These are phyloP conservation scores for Oophaga sylvatica DNA, from an alignment of 2,797 vertebrate genomes.

Conservation along the genomic window DNA sequence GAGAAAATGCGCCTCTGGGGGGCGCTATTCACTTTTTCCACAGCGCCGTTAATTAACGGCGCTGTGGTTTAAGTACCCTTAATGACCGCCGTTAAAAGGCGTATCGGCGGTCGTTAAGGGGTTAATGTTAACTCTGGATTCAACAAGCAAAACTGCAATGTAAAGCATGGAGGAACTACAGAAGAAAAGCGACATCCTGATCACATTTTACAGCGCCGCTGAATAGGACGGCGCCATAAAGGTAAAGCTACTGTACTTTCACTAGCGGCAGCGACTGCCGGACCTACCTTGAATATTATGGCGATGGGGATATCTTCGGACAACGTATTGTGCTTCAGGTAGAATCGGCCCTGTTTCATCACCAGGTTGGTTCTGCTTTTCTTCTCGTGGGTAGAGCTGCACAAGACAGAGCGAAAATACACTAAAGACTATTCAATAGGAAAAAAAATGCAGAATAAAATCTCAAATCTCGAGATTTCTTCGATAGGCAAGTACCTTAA, in stretches of 20 bases:
- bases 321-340: constrained; percentile 93
- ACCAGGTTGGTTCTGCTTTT: constrained; percentile 97
- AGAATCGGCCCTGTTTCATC: constrained; percentile 95
- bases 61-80: too few relatives aligned
- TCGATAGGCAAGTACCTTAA: neutral
- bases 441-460: neutral
- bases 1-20: too few relatives aligned
- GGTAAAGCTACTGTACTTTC: neutral
- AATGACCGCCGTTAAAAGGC: too few relatives aligned
- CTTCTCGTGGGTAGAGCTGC: constrained; percentile 97
- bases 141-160: too few relatives aligned
- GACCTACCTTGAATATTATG: constrained; percentile 94
- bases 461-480: neutral
- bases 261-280: neutral
- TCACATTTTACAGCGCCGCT: neutral
- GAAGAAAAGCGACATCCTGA: too few relatives aligned
- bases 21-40: too few relatives aligned
- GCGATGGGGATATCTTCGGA: constrained; percentile 97
- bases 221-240: neutral
- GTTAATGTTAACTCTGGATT: too few relatives aligned
- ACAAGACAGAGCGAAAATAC: constrained; percentile 45
- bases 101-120: too few relatives aligned
- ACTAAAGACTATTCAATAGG: neutral
- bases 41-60: too few relatives aligned
- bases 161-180: too few relatives aligned